Evolutionary conservation across 2,888 invertebrate genomes (phyloP), one percentile per base, ranked within the genome.

Genomic region (Agriopis leucophaearia): DNA sequence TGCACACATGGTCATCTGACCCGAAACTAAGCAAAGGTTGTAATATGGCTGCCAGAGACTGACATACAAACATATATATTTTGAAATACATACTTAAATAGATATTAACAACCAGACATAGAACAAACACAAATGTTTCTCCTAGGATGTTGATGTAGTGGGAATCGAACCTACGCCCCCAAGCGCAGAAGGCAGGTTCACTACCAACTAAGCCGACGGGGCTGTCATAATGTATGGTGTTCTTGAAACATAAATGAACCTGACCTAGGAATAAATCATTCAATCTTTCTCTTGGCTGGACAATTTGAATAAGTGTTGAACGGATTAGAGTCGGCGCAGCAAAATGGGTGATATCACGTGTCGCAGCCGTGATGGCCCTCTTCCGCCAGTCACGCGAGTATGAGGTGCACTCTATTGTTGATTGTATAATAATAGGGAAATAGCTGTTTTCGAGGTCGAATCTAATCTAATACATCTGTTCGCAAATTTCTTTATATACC

Each of bases 301-400:
- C 57, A 58, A 57, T 62, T 52, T 60, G 66, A 16, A n/a, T 50
- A 65, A 63, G 62, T 58, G 58, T 52, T 62, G 60, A 35, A 45
- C 52, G 42, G 56, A 51, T 57, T 48, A 5, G 47, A 38, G 54
- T 18, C 35, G 38, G 27, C 40, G 18, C 42, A 8, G 47, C 58
- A 50, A 45, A 47, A 10, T 62, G 44, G 50, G 63, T 56, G 59
- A 63, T 52, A 55, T 64, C 61, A 74, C 71, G 72, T 73, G 74
- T 66, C 64, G 69, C 66, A 63, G 70, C 70, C n/a, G 64, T 81
- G 82, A 85, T 84, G 69, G 74, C 58, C 71, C 69, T 76, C 79
- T 79, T 87, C 86, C 86, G 85, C 51, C 66, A 68, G 69, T 76
- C 84, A 80, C 75, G 77, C 75, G 71, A 74, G 66, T 36, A n/a